phyloP scores from a whole-genome alignment of 92 coral and sea anemone species.

The Zoanthus gigantus region DNA sequence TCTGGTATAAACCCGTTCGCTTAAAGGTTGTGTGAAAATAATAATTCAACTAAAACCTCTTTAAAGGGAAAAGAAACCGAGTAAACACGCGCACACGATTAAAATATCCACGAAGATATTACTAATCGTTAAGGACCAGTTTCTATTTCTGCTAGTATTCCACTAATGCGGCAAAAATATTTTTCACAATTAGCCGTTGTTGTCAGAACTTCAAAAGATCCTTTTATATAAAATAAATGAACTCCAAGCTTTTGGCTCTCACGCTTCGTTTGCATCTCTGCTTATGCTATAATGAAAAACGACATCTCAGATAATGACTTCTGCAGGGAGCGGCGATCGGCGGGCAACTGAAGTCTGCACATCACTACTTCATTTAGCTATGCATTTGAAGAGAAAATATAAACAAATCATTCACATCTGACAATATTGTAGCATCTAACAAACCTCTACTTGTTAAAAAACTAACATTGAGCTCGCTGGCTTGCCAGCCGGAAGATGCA shows the following conservation, averaged over 20 bases:
- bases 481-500: constrained; percentile 78
- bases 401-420: constrained; percentile 39
- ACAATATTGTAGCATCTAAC: constrained; percentile 47
- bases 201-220: neutral
- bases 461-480: constrained; percentile 53
- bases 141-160: neutral
- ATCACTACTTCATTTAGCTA: constrained; percentile 6
- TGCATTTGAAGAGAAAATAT: constrained; percentile 11
- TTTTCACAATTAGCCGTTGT: neutral
- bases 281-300: constrained; percentile 10
- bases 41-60: neutral
- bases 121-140: neutral
- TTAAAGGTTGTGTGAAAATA: neutral
- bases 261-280: constrained; percentile 41
- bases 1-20: neutral
- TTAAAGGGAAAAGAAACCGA: neutral
- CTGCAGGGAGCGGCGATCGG: constrained; percentile 18
- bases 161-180: neutral
- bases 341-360: constrained; percentile 8
- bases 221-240: neutral
- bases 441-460: constrained; percentile 58
- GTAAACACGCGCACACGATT: too few species aligned
- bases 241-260: constrained; percentile 19
- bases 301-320: neutral
- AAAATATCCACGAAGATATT: neutral